Evolutionary conservation across 2,113 vertebrate species (phyloP), one percentile per base, ranked within the genome.

Genomic region (Neoarius graeffei): DNA sequence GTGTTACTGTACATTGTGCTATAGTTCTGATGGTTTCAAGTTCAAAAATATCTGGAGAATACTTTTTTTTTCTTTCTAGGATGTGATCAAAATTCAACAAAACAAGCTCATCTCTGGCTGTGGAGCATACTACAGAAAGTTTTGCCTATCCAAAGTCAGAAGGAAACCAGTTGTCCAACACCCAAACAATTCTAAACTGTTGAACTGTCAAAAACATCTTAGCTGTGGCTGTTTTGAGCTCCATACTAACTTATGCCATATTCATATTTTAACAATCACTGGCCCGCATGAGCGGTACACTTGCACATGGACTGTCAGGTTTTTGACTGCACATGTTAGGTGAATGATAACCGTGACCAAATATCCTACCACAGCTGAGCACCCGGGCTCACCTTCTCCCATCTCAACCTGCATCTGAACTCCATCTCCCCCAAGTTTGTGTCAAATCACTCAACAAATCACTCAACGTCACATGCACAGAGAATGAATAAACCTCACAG

Each of bases 391-490:
- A 91, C 92, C 90, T 86, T 89, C 87, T 90, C 74, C 86, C 88
- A 84, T 87, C 42, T 35, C 64, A 89, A 71, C 84, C 76, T 73
- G 56, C 64, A 64, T 48, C 76, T 81, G 79, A 52, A 76, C 91
- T 91, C 91, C 91, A 91, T 90, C 90, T 88, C 86, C 50, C 87
- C 89, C 91, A 91, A 92, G 92, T 93, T 93, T 93, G 94, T 94
- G 93, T 93, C 83, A 90, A 95, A 95, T 95, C 94, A 94, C 92
- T 91, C 93, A 93, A 90, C 92, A 90, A 95, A 95, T 95, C 94
- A 94, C 92, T 91, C 93, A 92, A 92, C 91, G 50, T 81, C 77
- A 89, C 87, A 90, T 48, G 42, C 92, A 91, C 91, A 62, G 60
- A 91, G 93, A 92, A 92, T 23, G 91, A 89, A 89, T 83, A 87